Conservation (phyloP, 2,888 invertebrate genomes). For the Hetaerina titia region DNA sequence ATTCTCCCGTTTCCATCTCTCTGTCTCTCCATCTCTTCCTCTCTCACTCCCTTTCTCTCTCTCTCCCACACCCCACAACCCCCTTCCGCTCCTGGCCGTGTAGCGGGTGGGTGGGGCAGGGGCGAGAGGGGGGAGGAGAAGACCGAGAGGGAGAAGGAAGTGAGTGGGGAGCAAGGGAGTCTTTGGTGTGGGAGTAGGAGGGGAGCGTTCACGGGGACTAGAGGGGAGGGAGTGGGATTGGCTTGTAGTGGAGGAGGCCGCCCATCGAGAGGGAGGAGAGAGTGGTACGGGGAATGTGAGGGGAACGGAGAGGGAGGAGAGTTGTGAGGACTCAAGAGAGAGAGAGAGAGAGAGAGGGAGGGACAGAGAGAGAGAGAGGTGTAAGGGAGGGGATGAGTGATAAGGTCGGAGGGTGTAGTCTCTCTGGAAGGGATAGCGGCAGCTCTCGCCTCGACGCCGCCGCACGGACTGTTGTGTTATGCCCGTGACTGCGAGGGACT, state of each 20-base stretch:
- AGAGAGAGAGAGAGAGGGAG: background rate
- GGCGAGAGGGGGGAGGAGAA: background rate
- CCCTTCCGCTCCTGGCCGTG: background rate
- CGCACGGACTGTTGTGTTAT: background rate
- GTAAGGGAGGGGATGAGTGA: background rate
- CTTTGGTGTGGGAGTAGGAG: background rate
- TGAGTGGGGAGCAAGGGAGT: background rate
- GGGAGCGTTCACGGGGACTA: background rate
- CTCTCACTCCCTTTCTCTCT: background rate
- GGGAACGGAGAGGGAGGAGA: background rate
- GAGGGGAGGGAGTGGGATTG: conserved; percentile 3
- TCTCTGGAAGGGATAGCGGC: conserved; percentile 14
- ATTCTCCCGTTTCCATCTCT: background rate
- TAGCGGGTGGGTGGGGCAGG: background rate
- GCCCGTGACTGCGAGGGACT: conserved; percentile 60
- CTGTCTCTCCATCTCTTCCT: no score
- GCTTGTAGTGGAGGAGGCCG: background rate
- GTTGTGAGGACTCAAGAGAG: no score
- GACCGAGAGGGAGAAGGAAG: background rate
- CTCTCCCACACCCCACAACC: background rate
- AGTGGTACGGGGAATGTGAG: background rate
- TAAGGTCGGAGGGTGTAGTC: conserved; percentile 30
- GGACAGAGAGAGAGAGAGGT: background rate
- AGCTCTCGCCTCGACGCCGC: background rate
- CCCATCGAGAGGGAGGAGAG: background rate